These are phyloP conservation scores for Xiphophorus birchmanni DNA, from an alignment of 2,797 vertebrate genomes.

Conservation along the genomic window DNA sequence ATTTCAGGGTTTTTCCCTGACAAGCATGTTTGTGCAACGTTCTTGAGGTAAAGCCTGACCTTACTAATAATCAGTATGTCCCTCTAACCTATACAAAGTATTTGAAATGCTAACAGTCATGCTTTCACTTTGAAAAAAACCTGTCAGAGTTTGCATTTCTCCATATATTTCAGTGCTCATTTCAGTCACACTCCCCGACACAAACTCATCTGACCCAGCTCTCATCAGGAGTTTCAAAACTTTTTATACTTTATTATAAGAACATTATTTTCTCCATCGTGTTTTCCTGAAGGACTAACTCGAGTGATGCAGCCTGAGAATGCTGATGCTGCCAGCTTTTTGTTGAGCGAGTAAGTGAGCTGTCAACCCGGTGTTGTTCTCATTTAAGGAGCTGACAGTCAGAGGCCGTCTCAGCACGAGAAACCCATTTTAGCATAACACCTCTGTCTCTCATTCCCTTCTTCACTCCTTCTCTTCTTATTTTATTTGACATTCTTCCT, in stretches of 20 bases:
- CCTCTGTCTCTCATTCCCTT: slow-evolving; percentile 31
- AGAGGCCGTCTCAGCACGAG: slow-evolving; percentile 42
- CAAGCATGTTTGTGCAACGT: slow-evolving; percentile 13
- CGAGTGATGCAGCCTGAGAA: slow-evolving; percentile 29
- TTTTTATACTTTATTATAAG: slow-evolving; percentile 37
- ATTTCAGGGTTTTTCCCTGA: slow-evolving; percentile 40
- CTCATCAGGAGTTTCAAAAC: slow-evolving; percentile 19
- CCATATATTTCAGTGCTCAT: slow-evolving; percentile 1
- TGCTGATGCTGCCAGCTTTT: slow-evolving; percentile 45
- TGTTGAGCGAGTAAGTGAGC: slow-evolving; percentile 60
- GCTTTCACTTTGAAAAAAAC: slow-evolving; percentile 14
- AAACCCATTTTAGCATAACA: slow-evolving; percentile 65
- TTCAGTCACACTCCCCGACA: slow-evolving; percentile 17
- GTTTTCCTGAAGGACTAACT: slow-evolving; percentile 42
- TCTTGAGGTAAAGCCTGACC: slow-evolving; percentile 27
- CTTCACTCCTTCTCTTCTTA: slow-evolving; percentile 21
- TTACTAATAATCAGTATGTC: slow-evolving; percentile 29
- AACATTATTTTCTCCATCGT: slow-evolving; percentile 46
- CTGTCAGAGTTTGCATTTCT: not conserved
- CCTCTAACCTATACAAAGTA: slow-evolving; percentile 27
- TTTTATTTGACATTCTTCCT: slow-evolving; percentile 43
- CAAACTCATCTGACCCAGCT: slow-evolving; percentile 2
- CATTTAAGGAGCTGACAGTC: slow-evolving; percentile 73
- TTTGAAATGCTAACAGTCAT: slow-evolving; percentile 34
- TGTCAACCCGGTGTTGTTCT: slow-evolving; percentile 67